Evolutionary conservation across 37 sponge, comb jelly and placozoan genomes (phyloP), one percentile per base, ranked within the genome.

Genomic region (Ephydatia muelleri): DNA sequence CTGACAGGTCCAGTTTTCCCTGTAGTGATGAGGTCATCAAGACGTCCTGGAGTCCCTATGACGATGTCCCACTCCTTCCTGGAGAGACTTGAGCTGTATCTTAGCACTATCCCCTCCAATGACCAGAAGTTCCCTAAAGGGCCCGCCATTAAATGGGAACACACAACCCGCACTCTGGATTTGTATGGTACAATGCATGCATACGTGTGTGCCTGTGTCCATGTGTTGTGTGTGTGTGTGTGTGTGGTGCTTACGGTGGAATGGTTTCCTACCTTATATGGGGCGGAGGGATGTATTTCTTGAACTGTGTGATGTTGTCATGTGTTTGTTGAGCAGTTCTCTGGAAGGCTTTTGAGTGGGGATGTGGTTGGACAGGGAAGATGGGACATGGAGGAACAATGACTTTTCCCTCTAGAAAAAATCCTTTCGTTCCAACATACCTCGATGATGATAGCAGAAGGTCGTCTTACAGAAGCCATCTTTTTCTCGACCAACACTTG

Each of bases 261-360:
- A n/a, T n/a, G n/a, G n/a, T n/a, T n/a, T n/a, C n/a, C n/a, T 80
- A 91, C 92, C 74, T 83, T 23, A 97, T 39, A 5, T 80, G 83
- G 1, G 96, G 96, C 19, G 80, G 48, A 38, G 93, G 81, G 28
- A 97, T 74, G 79, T 95, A 75, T 47, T 89, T 91, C 82, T 89
- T 95, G 81, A 97, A 97, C 43, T 80, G 77, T n/a, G 57, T 79
- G 66, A 97, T 88, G 67, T 95, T 90, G 32, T 95, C 96, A 70
- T 88, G 78, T 22, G 98, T 97, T 89, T 97, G 98, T 66, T 97
- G 94, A 27, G 98, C 98, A 67, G 95, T 97, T n/a, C 98, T 25
- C 98, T 78, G 37, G 96, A 84, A 32, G 98, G 98, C 88, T 95
- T 49, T n/a, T 75, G 33, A 66, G 49, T 5, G 43, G 75, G 35